A percentile compares a stretch with the other conserved stretches of the same genome.
Conservation (phyloP, 2,113 vertebrate genomes). For the Caloenas nicobarica region DNA sequence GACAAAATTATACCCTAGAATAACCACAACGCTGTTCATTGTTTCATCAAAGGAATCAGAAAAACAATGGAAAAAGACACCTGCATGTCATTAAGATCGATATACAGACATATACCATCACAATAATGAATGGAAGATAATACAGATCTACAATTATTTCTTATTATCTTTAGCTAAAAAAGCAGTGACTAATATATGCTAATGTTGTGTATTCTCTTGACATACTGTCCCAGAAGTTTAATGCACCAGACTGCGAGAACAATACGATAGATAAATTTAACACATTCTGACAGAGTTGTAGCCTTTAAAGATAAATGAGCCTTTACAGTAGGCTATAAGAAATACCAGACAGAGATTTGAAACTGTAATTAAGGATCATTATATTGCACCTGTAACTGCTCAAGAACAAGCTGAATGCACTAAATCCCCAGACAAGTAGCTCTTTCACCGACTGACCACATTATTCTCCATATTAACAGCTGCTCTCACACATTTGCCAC, state of each 20-base stretch:
- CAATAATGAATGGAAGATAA: neutral
- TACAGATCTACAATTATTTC: neutral
- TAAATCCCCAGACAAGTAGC: accelerated
- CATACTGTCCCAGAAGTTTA: neutral
- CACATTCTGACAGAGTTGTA: accelerated
- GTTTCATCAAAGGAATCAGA: neutral
- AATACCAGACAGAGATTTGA: accelerated
- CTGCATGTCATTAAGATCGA: neutral
- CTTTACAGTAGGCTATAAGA: neutral
- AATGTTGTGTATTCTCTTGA: neutral
- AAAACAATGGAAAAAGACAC: neutral
- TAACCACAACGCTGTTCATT: neutral
- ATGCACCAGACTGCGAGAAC: neutral
- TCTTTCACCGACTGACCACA: accelerated
- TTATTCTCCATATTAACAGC: neutral
- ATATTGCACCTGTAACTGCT: accelerated
- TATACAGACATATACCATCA: neutral
- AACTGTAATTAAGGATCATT: too few species aligned
- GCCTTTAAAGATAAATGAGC: neutral
- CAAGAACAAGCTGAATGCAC: neutral
- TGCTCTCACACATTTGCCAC: neutral
- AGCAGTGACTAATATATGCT: neutral
- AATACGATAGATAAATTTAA: accelerated
- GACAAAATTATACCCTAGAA: neutral
- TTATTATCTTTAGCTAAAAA: neutral